Conservation (phyloP, 1,140 invertebrate genomes). For the Zaprionus gabonicus region DNA sequence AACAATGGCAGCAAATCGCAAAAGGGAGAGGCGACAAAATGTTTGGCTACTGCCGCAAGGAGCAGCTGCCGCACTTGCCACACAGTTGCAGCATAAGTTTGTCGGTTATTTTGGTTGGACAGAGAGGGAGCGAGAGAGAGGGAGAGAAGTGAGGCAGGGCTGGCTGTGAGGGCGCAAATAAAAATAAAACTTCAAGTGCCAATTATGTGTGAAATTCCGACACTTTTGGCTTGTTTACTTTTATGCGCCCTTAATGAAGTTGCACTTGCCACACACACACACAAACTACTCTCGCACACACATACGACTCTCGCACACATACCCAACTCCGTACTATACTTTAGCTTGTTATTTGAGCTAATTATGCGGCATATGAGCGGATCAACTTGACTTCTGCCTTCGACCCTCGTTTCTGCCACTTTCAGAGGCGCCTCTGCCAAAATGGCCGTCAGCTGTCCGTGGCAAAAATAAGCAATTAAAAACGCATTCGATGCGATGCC, state of each 20-base stretch:
- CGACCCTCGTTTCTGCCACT: constrained; percentile 4
- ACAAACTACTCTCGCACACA: neutral
- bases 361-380: constrained; percentile 23
- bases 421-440: constrained; percentile 9
- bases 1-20: constrained; percentile 43
- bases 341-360: constrained; percentile 17
- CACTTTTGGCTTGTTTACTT: constrained; percentile 80
- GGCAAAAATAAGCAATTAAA: constrained; percentile 73
- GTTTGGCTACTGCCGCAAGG: constrained; percentile 43
- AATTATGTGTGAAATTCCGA: constrained; percentile 82
- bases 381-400: neutral
- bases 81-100: constrained; percentile 73
- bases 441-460: constrained; percentile 34
- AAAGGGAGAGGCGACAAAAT: constrained; percentile 32
- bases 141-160: neutral
- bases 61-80: constrained; percentile 55
- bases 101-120: constrained; percentile 68
- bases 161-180: constrained; percentile 48
- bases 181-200: constrained; percentile 83
- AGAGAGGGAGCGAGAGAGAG: neutral
- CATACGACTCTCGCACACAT: neutral
- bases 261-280: constrained; percentile 46
- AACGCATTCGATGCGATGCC: constrained; percentile 72
- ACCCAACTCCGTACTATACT: neutral
- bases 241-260: constrained; percentile 81